Evolutionary conservation across 2,888 invertebrate genomes (phyloP), one percentile per base, ranked within the genome.

Genomic region (Erebia aethiops): DNA sequence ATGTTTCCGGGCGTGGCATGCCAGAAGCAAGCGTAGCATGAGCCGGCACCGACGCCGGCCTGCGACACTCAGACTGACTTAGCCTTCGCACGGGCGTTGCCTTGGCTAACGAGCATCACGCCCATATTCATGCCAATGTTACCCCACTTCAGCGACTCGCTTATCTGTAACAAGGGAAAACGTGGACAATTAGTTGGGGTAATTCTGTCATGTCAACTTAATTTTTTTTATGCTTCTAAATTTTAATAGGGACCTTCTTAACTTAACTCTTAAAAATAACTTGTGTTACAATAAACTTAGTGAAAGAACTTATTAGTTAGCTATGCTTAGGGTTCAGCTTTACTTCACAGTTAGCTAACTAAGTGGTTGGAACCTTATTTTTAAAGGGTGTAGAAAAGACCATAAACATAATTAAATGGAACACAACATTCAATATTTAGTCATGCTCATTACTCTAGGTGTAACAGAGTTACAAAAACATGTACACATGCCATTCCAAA

Each of bases 91-190:
- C 70, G 84, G 82, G 78, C 89, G 84, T 81, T 79, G 80, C 79
- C 88, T 85, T 94, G 95, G 86, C 92, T 95, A 78, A 96, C 93
- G 76, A 95, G 92, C 88, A 95, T 90, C 77, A 95, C 94, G 79
- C 95, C 95, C 87, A 95, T 95, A 83, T 95, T 95, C 94, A 95
- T 95, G 83, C 95, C 95, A 81, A 96, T 94, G 87, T 94, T 95
- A 82, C 95, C 95, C 95, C 95, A 96, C 89, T 95, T 95, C 77
- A 95, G 93, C 84, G 95, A 95, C 90, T 95, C 95, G 87, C 95
- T 95, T 89, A 95, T 95, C 96, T 96, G 93, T 61, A 94, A 95
- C 93, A 90, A 92, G 71, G 78, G 80, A 78, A 14, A 69, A 43
- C 52, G 10, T 43, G 43, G 61, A 21, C 13, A 16, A 51, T 70